phyloP scores from a whole-genome alignment of 2,888 invertebrate genomes.

The Pristionchus japonicus region DNA sequence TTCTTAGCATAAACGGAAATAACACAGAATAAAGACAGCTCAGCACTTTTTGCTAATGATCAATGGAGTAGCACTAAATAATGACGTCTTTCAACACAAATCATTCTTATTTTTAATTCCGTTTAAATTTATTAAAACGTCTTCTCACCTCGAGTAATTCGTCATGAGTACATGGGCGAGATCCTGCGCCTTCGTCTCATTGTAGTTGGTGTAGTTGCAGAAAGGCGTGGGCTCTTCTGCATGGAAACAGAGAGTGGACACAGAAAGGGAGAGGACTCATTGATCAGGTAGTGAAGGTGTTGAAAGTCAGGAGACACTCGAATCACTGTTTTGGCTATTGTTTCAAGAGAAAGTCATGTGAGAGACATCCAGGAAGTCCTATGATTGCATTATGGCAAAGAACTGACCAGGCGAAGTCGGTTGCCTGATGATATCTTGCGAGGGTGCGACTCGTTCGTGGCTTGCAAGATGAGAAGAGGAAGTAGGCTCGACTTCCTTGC shows the following conservation, averaged over 20 bases:
- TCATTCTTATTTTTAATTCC: too few relatives aligned
- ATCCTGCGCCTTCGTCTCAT: conserved; percentile 67
- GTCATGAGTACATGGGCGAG: conserved; percentile 68
- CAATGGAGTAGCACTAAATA: background rate
- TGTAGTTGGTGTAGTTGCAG: conserved; percentile 37
- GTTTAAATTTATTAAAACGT: too few relatives aligned
- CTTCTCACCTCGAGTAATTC: conserved; percentile 68
- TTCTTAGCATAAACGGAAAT: too few relatives aligned
- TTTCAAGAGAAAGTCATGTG: background rate
- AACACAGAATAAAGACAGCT: too few relatives aligned
- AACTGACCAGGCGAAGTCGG: conserved; percentile 31
- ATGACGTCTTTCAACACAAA: too few relatives aligned
- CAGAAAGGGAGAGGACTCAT: background rate
- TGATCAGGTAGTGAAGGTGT: background rate
- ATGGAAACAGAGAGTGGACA: background rate
- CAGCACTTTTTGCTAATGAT: background rate
- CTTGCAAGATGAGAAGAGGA: background rate
- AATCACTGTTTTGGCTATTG: background rate
- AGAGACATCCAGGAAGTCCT: too few relatives aligned
- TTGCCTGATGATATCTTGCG: conserved; percentile 30
- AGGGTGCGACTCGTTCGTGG: conserved; percentile 3
- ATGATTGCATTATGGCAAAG: too few relatives aligned
- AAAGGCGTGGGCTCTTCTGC: conserved; percentile 44
- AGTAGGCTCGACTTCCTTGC: background rate
- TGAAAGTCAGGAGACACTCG: background rate